Conservation (phyloP, 2,888 invertebrate species). For the Rotaria sp. region DNA sequence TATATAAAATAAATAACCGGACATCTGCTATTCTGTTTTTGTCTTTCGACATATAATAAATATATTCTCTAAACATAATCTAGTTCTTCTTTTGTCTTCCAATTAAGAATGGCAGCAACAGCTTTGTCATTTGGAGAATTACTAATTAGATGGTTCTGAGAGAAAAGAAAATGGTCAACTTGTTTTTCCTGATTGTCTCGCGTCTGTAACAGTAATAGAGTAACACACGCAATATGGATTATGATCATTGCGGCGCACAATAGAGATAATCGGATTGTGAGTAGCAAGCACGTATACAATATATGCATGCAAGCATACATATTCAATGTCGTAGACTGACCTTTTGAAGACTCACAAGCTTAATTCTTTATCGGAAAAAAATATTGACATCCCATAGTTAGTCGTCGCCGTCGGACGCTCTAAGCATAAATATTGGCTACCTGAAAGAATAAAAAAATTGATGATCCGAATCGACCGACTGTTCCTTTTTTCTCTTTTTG, state of each 20-base stretch:
- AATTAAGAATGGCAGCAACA: conserved; percentile 5
- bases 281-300: not conserved
- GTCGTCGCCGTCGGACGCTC: not conserved
- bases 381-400: not conserved
- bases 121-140: not conserved
- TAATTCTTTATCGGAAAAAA: not conserved
- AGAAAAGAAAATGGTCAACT: not conserved
- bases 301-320: not conserved
- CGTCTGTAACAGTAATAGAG: conserved; percentile 14
- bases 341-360: not conserved
- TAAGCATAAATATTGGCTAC: not conserved
- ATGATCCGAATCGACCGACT: conserved; percentile 5
- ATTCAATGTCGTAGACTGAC: conserved; percentile 8
- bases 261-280: conserved; percentile 7
- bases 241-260: not conserved
- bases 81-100: not conserved
- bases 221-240: conserved; percentile 15
- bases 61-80: not conserved
- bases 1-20: not conserved
- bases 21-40: not conserved
- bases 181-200: conserved; percentile 3
- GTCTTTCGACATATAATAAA: not conserved
- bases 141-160: not conserved
- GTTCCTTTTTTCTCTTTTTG: too few relatives aligned
- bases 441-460: not conserved